Conservation (phyloP, 2,888 invertebrate genomes). For the Hyposoter dolosus region DNA sequence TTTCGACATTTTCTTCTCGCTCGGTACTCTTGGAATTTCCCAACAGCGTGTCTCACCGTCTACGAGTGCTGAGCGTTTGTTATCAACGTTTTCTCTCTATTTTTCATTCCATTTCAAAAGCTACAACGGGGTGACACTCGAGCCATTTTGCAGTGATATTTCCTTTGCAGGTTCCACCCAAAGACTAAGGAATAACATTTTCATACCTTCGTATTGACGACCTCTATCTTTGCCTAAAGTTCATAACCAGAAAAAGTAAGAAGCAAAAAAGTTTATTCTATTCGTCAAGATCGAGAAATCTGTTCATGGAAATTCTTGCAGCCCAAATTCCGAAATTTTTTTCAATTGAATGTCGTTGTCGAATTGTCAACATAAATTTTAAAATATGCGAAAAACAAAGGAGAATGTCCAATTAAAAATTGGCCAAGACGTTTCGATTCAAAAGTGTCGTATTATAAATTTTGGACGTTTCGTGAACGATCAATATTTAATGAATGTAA, state of each 20-base stretch:
- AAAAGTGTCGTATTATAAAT: neutral
- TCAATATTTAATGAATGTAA: constrained; percentile 2
- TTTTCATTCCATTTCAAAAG: neutral
- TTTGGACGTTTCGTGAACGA: neutral
- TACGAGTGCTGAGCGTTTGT: constrained; percentile 46
- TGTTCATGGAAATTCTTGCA: neutral
- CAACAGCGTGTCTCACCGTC: constrained; percentile 14
- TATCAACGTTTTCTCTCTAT: constrained; percentile 34
- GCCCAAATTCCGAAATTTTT: neutral
- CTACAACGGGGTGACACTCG: constrained; percentile 6
- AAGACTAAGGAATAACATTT: neutral
- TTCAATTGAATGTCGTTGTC: neutral
- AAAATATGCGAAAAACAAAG: neutral
- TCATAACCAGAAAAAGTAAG: neutral
- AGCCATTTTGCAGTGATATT: constrained; percentile 35
- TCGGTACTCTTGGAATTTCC: constrained; percentile 15
- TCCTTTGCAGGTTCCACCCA: neutral
- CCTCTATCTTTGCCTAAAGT: neutral
- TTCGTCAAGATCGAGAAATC: neutral
- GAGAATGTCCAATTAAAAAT: neutral
- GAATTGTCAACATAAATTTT: neutral
- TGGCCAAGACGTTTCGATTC: neutral
- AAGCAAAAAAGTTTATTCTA: neutral
- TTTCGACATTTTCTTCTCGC: constrained; percentile 47
- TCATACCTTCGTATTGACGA: neutral